A percentile compares a stretch with the other conserved stretches of the same genome.
Evolutionary conservation across 2,113 vertebrate genomes (phyloP).

Genomic region (Gallinago media): DNA sequence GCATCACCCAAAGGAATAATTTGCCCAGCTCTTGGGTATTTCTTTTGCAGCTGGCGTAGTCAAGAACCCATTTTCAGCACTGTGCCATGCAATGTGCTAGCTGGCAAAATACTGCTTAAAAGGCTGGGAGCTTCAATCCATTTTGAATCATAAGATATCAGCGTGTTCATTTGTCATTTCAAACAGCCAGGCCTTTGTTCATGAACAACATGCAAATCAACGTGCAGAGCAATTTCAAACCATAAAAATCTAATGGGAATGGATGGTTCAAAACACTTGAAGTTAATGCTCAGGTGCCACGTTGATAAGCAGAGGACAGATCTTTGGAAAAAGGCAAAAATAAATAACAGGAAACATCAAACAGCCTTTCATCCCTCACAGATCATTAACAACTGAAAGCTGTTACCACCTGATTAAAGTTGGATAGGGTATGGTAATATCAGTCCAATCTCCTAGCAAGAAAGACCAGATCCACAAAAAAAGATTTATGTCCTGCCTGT

Average conservation of each 20-base stretch:
- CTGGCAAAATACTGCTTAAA: background rate
- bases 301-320: background rate
- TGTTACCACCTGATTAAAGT: background rate
- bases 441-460: background rate
- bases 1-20: background rate
- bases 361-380: constrained; percentile 7
- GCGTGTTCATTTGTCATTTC: background rate
- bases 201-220: background rate
- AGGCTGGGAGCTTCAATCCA: background rate
- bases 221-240: background rate
- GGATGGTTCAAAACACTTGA: background rate
- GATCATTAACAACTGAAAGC: constrained; percentile 11
- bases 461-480: background rate
- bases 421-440: background rate
- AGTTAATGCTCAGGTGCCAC: background rate
- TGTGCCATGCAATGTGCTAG: background rate
- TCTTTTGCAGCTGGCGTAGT: background rate
- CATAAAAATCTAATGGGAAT: background rate
- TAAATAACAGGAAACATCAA: constrained; percentile 20
- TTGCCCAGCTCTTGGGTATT: background rate
- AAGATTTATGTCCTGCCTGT: background rate
- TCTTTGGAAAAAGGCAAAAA: background rate
- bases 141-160: constrained; percentile 11
- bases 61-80: background rate
- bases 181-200: background rate